Conservation (phyloP, 2,797 vertebrate species). For the Corythornis leucogaster region DNA sequence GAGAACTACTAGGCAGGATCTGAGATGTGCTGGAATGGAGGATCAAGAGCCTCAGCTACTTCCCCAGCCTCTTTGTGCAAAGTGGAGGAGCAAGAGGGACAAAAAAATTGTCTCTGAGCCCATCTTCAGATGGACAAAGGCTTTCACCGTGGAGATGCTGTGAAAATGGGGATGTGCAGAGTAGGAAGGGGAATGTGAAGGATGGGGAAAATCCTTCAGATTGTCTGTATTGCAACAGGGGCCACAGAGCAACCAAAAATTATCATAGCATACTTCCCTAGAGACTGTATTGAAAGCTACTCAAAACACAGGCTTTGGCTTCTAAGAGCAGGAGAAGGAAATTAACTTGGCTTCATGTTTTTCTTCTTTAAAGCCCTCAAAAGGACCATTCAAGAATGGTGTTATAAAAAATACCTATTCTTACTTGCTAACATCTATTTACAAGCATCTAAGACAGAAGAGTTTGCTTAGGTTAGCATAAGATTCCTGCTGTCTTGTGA, state of each 20-base stretch:
- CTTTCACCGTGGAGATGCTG: background rate
- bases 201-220: background rate
- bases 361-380: background rate
- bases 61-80: background rate
- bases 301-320: background rate
- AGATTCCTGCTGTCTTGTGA: background rate
- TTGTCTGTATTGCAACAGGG: background rate
- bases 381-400: background rate
- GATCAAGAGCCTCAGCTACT: background rate
- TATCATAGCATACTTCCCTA: background rate
- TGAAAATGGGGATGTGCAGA: background rate
- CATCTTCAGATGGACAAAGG: background rate
- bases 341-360: background rate
- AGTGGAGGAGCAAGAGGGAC: background rate
- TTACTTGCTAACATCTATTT: background rate
- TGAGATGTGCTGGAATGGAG: background rate
- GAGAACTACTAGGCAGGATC: background rate
- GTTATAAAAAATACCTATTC: background rate
- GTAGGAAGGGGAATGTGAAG: background rate
- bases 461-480: background rate
- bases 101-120: background rate
- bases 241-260: background rate
- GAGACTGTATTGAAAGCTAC: rapidly evolving
- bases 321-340: background rate
- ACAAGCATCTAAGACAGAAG: background rate